Percentiles rank a stretch among this genome's conserved stretches.
These are phyloP conservation scores for Baccha elongata DNA, from an alignment of 2,888 invertebrate species.

Conservation along the genomic window DNA sequence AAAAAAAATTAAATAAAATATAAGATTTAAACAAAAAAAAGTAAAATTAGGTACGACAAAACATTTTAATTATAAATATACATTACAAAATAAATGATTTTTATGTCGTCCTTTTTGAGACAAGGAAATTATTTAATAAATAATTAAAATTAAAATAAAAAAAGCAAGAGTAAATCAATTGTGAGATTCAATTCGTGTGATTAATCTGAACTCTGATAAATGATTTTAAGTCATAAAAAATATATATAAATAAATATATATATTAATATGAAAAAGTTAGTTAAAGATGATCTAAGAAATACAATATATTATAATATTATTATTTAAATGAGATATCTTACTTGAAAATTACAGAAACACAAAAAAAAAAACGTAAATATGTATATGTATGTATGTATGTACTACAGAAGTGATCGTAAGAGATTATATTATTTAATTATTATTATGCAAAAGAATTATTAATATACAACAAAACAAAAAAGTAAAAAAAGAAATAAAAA, in stretches of 20 bases:
- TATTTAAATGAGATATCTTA: slow-evolving; percentile 66
- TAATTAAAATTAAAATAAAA: slow-evolving; percentile 21
- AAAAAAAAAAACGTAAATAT: slow-evolving; percentile 53
- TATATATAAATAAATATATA: slow-evolving; percentile 48
- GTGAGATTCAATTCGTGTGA: slow-evolving; percentile 73
- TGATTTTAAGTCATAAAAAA: slow-evolving; percentile 71
- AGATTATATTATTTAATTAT: slow-evolving; percentile 73
- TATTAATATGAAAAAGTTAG: slow-evolving; percentile 62
- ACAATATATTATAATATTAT: slow-evolving; percentile 41
- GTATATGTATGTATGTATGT: slow-evolving; percentile 26
- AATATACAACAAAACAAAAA: slow-evolving; percentile 69
- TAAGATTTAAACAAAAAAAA: slow-evolving; percentile 31
- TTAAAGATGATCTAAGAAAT: slow-evolving; percentile 47
- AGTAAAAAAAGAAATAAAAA: slow-evolving; percentile 59
- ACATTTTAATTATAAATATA: slow-evolving; percentile 55
- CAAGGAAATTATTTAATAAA: slow-evolving; percentile 69
- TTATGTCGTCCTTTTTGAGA: slow-evolving; percentile 65
- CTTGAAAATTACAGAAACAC: slow-evolving; percentile 50
- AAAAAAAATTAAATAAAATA: slow-evolving; percentile 31
- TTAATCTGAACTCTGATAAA: slow-evolving; percentile 68
- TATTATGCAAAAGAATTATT: slow-evolving; percentile 71
- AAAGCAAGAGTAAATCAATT: slow-evolving; percentile 57
- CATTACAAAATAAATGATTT: slow-evolving; percentile 52
- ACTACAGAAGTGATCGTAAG: slow-evolving; percentile 62
- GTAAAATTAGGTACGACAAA: slow-evolving; percentile 16